Conservation (phyloP, 2,797 vertebrate species). For the Eulemur coronatus region DNA sequence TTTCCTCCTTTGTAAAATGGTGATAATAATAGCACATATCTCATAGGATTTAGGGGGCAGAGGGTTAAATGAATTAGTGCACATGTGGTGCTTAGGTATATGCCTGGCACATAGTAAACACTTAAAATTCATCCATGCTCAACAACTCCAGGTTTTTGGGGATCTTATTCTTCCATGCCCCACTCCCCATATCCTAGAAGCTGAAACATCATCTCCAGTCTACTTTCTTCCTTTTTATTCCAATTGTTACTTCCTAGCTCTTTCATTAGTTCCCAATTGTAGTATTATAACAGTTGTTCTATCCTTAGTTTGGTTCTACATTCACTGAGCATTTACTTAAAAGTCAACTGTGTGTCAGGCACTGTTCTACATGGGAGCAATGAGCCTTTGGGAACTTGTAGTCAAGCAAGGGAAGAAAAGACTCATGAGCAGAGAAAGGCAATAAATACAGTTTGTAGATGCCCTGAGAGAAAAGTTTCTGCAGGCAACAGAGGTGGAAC, state of each 20-base stretch:
- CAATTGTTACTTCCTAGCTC: neutral
- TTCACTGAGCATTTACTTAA: neutral
- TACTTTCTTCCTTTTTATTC: neutral
- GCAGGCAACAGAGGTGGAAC: neutral
- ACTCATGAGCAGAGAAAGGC: neutral
- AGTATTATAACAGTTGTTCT: neutral
- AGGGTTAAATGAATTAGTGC: neutral
- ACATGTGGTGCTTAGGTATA: neutral
- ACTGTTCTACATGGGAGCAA: neutral
- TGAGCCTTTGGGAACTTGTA: neutral
- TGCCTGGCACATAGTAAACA: neutral
- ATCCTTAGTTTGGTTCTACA: neutral
- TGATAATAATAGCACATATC: neutral
- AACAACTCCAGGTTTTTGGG: neutral
- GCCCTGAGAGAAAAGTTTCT: neutral
- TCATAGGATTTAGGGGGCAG: neutral
- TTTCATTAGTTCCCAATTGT: neutral
- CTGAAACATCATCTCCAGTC: neutral
- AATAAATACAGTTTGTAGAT: neutral
- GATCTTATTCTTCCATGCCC: neutral
- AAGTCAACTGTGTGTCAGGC: neutral
- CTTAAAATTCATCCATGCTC: neutral
- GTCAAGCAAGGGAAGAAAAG: neutral
- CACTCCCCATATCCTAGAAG: neutral
- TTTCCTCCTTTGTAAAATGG: neutral